Base-by-base conservation (phyloP, 2,113 vertebrate genomes). In the Mus pahari region DNA sequence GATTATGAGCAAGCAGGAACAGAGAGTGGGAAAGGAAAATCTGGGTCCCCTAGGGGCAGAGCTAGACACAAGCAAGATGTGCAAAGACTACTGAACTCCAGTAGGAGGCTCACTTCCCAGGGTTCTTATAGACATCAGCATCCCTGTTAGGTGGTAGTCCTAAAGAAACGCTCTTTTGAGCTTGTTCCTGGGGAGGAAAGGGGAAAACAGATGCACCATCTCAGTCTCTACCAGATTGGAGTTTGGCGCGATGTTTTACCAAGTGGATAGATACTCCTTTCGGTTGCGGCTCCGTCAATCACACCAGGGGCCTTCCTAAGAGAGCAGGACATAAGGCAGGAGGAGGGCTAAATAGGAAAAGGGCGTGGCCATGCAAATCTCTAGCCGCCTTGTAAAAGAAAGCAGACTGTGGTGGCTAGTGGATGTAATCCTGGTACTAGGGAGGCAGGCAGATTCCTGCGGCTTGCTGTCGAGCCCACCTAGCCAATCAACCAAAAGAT, bases 181-280 rank as follows among this genome's bases (percentile, higher is more conserved):
- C 4, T 11, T 17, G 58, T 79, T 39, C n/a, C 26, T 39, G 39
- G 39, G 22, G 7, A 9, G 4, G 14, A 17, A 68, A 28, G 26
- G n/a, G 26, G 39, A 33, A 64, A 82, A 42, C 19, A 31, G 58
- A 3, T 17, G 22, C 48, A 16, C 17, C 6, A 16, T n/a, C 24
- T 33, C 0, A 7, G 17, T 6, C 50, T 74, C 31, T n/a, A 1
- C 13, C 5, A 24, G 58, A 0, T 42, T 12, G 36, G 14, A 4
- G 22, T 36, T 83, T 10, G 2, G 20, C 64, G 55, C 0, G 0
- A 13, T 2, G 11, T 0, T 5, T 31, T 36, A 36, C 50, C 1
- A 0, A 7, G 36, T 5, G 0, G 48, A 48, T n/a, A n/a, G 16
- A 1, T 26, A 0, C 50, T 39, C n/a, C 53, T 74, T 26, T 12